Percentiles rank a stretch among this genome's conserved stretches.
Evolutionary conservation across 2,888 invertebrate species (phyloP).

Genomic region (Gasteruption jaculator): DNA sequence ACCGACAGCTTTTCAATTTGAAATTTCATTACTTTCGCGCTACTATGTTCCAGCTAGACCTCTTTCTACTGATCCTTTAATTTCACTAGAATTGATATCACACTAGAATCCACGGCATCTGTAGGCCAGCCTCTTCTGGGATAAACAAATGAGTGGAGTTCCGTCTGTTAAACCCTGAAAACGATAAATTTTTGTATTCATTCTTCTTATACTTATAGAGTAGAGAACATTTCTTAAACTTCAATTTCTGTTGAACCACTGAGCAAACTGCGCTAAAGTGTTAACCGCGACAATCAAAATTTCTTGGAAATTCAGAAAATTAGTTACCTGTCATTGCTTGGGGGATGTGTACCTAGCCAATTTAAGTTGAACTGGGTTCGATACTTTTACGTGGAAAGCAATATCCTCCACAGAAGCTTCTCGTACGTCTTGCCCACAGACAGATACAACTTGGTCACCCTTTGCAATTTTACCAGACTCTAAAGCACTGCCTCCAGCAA

Average conservation of each 20-base stretch:
- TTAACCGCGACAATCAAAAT: conserved; percentile 4
- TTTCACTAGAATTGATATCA: too few species aligned
- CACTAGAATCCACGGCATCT: conserved; percentile 37
- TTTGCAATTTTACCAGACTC: conserved; percentile 84
- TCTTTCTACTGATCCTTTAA: too few species aligned
- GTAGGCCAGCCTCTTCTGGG: conserved; percentile 20
- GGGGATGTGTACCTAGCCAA: conserved; percentile 79
- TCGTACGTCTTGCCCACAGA: conserved; percentile 82
- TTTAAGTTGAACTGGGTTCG: conserved; percentile 77
- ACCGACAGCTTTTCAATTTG: too few species aligned
- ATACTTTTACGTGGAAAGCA: conserved; percentile 81
- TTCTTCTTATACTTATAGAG: too few species aligned
- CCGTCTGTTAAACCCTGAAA: conserved; percentile 44
- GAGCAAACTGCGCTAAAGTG: too few species aligned
- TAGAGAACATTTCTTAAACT: too few species aligned
- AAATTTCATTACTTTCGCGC: too few species aligned
- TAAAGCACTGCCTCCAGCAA: conserved; percentile 83
- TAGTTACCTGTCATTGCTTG: conserved; percentile 44
- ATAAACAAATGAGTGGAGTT: conserved; percentile 29
- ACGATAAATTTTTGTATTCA: too few species aligned
- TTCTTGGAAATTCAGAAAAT: neutral
- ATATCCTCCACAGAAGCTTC: conserved; percentile 77
- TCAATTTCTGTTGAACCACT: too few species aligned
- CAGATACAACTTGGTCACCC: conserved; percentile 85
- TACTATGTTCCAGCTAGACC: too few species aligned